Conservation (phyloP, 2,113 vertebrate species). For the Sinocyclocheilus rhinocerous region DNA sequence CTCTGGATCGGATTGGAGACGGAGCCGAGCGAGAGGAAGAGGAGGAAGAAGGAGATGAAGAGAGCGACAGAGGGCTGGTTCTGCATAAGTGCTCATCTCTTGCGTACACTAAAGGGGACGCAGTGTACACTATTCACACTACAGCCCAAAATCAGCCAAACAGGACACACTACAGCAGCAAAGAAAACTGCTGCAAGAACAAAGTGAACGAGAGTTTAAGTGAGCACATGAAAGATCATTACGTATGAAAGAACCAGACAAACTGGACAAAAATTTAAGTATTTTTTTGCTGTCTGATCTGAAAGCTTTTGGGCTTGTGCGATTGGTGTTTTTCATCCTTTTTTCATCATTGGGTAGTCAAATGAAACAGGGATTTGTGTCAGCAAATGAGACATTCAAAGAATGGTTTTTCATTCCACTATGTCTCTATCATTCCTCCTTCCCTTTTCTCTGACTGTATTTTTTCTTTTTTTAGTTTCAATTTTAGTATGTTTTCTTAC, state of each 20-base stretch:
- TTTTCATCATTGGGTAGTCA: not conserved
- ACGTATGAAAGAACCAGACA: conserved; percentile 57
- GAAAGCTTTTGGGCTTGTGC: not conserved
- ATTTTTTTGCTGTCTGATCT: conserved; percentile 28
- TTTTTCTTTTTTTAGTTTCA: conserved; percentile 1
- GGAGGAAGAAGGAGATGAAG: conserved; percentile 72
- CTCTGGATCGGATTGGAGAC: conserved; percentile 82
- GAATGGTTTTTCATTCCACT: conserved; percentile 8
- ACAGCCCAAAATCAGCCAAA: conserved; percentile 78
- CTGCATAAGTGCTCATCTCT: conserved; percentile 82
- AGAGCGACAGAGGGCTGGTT: conserved; percentile 61
- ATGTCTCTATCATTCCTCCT: not conserved
- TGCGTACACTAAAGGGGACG: conserved; percentile 70
- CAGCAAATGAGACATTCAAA: not conserved
- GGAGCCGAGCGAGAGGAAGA: conserved; percentile 80
- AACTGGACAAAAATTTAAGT: conserved; percentile 60
- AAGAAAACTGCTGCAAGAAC: conserved; percentile 92
- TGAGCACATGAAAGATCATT: conserved; percentile 80
- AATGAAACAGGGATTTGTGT: not conserved
- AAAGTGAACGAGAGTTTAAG: conserved; percentile 73
- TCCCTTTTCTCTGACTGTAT: conserved; percentile 14
- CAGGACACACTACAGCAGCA: conserved; percentile 82
- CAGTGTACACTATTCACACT: conserved; percentile 74
- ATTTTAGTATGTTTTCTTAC: not conserved
- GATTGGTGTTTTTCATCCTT: conserved; percentile 44